Evolutionary conservation across 2,113 vertebrate genomes (phyloP).

Genomic region (Brachypodius melanocephalos): DNA sequence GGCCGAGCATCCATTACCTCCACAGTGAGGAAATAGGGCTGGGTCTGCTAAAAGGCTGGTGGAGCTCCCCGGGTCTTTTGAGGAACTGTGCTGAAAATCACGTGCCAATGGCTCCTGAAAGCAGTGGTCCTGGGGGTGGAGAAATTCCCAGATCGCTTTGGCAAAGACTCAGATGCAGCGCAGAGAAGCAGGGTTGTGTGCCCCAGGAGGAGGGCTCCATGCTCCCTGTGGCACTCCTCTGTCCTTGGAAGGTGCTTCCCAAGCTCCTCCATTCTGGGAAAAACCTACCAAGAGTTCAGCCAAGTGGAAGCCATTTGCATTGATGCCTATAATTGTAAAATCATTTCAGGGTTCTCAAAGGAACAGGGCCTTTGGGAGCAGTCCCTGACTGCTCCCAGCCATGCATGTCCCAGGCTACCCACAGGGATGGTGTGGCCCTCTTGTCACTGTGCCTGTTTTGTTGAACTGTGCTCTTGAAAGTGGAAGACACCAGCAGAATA

Average conservation of each 20-base stretch:
- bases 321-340: neutral
- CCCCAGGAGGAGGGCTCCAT: neutral
- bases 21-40: too few relatives aligned
- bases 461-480: neutral
- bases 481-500: neutral
- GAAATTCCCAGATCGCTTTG: neutral
- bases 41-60: neutral
- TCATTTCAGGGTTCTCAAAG: neutral
- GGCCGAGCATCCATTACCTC: neutral
- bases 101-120: neutral
- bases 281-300: neutral
- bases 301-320: neutral
- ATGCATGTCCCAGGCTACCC: neutral
- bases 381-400: neutral
- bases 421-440: fast-evolving
- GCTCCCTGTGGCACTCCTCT: neutral
- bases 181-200: fast-evolving
- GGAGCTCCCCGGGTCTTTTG: neutral
- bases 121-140: neutral
- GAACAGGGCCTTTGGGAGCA: neutral
- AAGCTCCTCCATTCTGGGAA: neutral
- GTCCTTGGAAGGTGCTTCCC: neutral
- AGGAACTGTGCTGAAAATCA: neutral
- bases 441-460: neutral
- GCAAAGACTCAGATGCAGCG: neutral